Evolutionary conservation across 2,888 invertebrate species (phyloP), one percentile per base, ranked within the genome.

Genomic region (Mantis religiosa): DNA sequence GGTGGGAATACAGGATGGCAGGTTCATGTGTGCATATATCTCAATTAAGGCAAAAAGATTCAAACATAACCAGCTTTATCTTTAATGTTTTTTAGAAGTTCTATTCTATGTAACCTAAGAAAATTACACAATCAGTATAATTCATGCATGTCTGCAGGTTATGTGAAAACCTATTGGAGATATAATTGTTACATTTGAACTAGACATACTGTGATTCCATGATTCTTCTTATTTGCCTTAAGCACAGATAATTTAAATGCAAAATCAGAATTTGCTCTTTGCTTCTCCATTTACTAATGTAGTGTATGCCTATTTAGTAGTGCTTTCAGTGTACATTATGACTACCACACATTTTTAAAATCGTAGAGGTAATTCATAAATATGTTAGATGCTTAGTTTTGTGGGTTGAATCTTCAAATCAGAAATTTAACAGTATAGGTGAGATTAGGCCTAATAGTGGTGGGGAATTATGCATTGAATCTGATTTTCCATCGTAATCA

Each of bases 201-300:
- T 89, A 89, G 84, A 87, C 71, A 87, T 87, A 83, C 83, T 89
- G 54, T 89, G 88, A 85, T 34, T 87, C 85, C 47, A 71, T 88
- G 88, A 88, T 89, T 88, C 82, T 86, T 87, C 83, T 27, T 34
- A 20, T 71, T 82, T 84, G 82, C 84, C 34, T 41, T 54, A 85
- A 81, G 71, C 84, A 89, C 88, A 82, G 54, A 87, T 89, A 30
- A 86, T 85, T 89, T 87, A 20, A 85, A 89, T 87, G 88, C 88
- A 82, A 88, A 89, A 90, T 88, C 89, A 90, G 88, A 90, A 90
- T 85, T 90, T 89, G 87, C n/a, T 87, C 14, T 87, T 87, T 87
- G 81, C 81, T 81, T 54, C 25, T 87, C 41, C 25, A 81, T 71
- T 84, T 30, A 47, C n/a, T 85, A 54, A 85, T 34, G 27, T 87